Percentiles rank a stretch among this genome's conserved stretches.
Conservation (phyloP, 2,113 vertebrate species). For the Cavia aperea region DNA sequence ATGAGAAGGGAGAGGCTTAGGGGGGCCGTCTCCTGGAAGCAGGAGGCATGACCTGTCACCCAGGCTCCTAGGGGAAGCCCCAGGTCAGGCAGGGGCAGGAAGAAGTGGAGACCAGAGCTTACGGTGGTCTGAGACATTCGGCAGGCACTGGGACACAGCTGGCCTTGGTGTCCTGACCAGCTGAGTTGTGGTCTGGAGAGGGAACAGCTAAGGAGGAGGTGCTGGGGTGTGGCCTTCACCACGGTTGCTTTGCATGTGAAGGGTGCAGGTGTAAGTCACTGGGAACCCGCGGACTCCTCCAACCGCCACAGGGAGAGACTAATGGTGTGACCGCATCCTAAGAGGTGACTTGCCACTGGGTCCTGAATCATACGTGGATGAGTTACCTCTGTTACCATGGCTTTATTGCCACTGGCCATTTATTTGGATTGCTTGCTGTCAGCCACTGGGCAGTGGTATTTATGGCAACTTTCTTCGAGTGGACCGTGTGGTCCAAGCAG, state of each 20-base stretch:
- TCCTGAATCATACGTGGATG: not conserved
- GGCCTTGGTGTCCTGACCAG: not conserved
- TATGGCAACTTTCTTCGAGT: not conserved
- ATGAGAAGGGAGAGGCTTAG: not conserved
- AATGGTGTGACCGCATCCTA: not conserved
- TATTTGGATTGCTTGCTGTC: not conserved
- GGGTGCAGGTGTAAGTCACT: not conserved
- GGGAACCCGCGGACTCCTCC: not conserved
- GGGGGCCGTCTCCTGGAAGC: not conserved
- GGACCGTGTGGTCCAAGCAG: not conserved
- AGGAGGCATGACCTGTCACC: accelerated
- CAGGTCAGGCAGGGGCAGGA: not conserved
- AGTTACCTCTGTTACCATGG: not conserved
- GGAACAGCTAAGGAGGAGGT: too few relatives aligned
- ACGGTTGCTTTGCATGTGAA: not conserved
- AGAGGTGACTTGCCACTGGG: not conserved
- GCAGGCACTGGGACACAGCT: not conserved
- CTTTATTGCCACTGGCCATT: not conserved
- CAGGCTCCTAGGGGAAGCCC: not conserved
- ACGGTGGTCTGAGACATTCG: not conserved
- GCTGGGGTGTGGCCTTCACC: not conserved
- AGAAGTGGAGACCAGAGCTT: not conserved
- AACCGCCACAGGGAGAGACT: not conserved
- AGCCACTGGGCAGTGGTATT: not conserved
- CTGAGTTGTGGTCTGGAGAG: accelerated